Conservation (phyloP, 2,113 vertebrate species). For the Spizaetus ornatus region DNA sequence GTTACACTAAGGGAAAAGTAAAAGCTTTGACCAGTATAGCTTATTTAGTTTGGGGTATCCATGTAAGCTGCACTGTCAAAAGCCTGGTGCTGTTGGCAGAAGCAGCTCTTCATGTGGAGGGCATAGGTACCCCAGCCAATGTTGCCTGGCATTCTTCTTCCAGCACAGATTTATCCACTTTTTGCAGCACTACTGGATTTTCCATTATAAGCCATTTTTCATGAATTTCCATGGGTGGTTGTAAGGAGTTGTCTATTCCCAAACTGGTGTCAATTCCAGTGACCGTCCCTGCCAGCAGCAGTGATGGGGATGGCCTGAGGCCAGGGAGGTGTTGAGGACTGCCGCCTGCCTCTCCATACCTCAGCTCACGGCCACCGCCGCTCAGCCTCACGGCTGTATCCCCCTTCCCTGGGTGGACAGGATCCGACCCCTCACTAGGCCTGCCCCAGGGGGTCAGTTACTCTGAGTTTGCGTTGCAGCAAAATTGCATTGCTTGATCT, state of each 20-base stretch:
- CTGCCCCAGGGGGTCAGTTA: not conserved
- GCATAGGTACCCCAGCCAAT: not conserved
- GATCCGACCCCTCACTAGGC: not conserved
- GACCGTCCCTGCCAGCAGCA: not conserved
- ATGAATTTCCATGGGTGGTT: not conserved
- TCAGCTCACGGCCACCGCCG: not conserved
- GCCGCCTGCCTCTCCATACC: not conserved
- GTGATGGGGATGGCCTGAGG: not conserved
- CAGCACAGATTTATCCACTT: not conserved
- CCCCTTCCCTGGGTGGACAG: not conserved
- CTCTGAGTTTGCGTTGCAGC: not conserved
- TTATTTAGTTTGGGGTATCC: not conserved
- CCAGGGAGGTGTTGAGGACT: not conserved
- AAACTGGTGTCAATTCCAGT: not conserved
- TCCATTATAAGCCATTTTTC: not conserved
- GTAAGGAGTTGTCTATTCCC: not conserved
- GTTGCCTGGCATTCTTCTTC: not conserved
- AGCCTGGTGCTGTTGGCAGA: not conserved
- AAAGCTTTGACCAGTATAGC: not conserved
- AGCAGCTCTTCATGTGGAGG: not conserved
- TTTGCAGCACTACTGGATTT: not conserved
- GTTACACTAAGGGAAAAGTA: not conserved
- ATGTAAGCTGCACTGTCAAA: not conserved
- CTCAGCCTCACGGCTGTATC: not conserved
- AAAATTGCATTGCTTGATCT: not conserved